Evolutionary conservation across 2,113 vertebrate genomes (phyloP), one percentile per base, ranked within the genome.

Genomic region (Phodopus roborovskii): DNA sequence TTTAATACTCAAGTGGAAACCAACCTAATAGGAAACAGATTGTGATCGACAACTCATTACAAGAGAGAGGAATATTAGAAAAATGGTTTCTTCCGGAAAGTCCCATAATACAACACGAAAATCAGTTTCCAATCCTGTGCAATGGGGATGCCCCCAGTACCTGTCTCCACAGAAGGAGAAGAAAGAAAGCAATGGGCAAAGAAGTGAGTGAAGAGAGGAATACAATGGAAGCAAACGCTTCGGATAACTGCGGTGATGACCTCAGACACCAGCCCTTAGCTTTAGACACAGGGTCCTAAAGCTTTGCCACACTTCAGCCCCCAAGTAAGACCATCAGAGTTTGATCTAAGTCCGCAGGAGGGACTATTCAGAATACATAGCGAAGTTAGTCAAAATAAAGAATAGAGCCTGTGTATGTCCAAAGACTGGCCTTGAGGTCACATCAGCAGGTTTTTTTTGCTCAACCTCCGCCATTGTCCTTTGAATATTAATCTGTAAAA

Each of bases 1-100:
- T 86, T 95, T 78, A 68, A 94, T 58, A 75, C 94, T 94, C 89
- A 45, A 7, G 62, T 64, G 86, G 86, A 95, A 96, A 87, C 85
- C 66, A 91, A 79, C 60, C 53, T 87, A 53, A 94, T 36, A 84
- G 70, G 45, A 93, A 97, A 74, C 28, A 95, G 83, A 81, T 56
- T 93, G 87, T 70, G 78, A 96, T 94, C 78, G 75, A 68, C 90
- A 70, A n/a, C 39, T 95, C 62, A 70, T 79, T 88, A 53, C 90
- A 53, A 0, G 1, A 56, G 42, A 95, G 42, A 82, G 58, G 48
- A 58, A 45, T 42, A 10, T 22, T 71, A 58, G 26, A 45, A 82
- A 71, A 87, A 15, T 6, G 73, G 48, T 82, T 33, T 66, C 20
- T 88, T 56, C 48, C 70, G 77, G 58, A 50, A 16, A 8, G 20